Conservation (phyloP, 2,113 vertebrate species). For the Cyphomyrus plagiostoma region DNA sequence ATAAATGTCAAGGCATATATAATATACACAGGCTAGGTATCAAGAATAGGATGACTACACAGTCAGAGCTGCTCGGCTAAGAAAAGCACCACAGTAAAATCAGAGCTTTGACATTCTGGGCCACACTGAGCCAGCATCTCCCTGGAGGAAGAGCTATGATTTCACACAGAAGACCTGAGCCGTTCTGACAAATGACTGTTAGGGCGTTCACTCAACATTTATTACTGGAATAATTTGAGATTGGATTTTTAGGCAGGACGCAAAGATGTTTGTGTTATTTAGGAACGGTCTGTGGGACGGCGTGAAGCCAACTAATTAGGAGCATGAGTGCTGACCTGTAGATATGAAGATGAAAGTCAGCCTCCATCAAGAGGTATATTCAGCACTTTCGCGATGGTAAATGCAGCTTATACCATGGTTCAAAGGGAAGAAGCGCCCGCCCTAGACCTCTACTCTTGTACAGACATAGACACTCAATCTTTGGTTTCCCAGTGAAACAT, state of each 20-base stretch:
- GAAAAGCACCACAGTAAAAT: background rate
- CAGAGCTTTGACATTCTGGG: background rate
- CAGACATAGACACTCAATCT: background rate
- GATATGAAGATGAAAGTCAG: background rate
- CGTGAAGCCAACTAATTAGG: background rate
- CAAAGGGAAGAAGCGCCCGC: background rate
- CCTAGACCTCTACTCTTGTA: background rate
- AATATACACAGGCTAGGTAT: background rate
- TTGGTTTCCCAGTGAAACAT: constrained; percentile 2
- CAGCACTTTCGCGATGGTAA: background rate
- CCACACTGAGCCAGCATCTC: background rate
- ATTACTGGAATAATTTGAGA: background rate
- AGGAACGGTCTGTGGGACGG: background rate
- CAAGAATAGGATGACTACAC: background rate
- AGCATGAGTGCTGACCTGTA: background rate
- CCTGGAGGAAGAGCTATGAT: background rate
- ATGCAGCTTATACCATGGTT: background rate
- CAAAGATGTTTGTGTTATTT: background rate
- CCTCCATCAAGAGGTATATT: background rate
- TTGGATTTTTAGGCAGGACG: background rate
- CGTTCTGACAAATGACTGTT: background rate
- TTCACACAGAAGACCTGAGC: background rate
- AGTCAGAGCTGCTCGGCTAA: background rate
- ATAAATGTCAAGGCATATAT: background rate
- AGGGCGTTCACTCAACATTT: background rate